These are phyloP conservation scores for Stictocephala bisonia DNA, from an alignment of 2,888 invertebrate genomes.

Conservation along the genomic window DNA sequence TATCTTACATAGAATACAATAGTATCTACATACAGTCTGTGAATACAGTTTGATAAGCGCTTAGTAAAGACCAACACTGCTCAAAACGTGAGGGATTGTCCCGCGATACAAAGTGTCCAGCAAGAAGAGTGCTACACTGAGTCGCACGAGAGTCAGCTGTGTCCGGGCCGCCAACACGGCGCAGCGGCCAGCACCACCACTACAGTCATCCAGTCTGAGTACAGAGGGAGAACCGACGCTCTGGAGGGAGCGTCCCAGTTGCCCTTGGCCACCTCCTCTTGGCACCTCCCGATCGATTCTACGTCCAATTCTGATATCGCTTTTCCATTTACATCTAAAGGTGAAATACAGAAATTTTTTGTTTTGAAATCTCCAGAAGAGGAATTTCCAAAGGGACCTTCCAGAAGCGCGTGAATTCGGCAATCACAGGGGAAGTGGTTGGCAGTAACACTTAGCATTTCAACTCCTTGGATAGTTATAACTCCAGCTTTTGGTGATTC, in stretches of 20 bases:
- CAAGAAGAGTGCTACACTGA: too few species aligned
- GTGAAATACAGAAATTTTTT: slow-evolving; percentile 87
- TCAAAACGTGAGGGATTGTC: too few species aligned
- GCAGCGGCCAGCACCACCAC: not conserved
- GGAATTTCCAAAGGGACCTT: slow-evolving; percentile 77
- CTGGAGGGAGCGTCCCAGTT: slow-evolving; percentile 65
- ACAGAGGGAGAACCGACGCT: not conserved
- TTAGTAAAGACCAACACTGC: too few species aligned
- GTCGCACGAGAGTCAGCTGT: slow-evolving; percentile 41
- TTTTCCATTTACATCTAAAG: slow-evolving; percentile 83
- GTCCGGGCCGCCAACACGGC: not conserved
- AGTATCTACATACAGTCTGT: too few species aligned
- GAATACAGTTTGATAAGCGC: too few species aligned
- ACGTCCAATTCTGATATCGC: slow-evolving; percentile 76
- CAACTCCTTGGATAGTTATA: slow-evolving; percentile 78
- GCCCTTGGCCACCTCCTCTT: slow-evolving; percentile 75
- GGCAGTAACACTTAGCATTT: slow-evolving; percentile 76
- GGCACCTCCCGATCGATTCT: slow-evolving; percentile 74
- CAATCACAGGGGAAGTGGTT: slow-evolving; percentile 92
- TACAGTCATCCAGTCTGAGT: not conserved
- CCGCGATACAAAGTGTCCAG: too few species aligned
- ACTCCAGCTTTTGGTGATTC: slow-evolving; percentile 76
- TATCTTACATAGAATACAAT: too few species aligned
- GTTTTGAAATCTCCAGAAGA: slow-evolving; percentile 71
- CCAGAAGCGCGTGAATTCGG: slow-evolving; percentile 80